A percentile compares a stretch with the other conserved stretches of the same genome.
Evolutionary conservation across 2,113 vertebrate genomes (phyloP).

Genomic region (Psittacus erithacus): DNA sequence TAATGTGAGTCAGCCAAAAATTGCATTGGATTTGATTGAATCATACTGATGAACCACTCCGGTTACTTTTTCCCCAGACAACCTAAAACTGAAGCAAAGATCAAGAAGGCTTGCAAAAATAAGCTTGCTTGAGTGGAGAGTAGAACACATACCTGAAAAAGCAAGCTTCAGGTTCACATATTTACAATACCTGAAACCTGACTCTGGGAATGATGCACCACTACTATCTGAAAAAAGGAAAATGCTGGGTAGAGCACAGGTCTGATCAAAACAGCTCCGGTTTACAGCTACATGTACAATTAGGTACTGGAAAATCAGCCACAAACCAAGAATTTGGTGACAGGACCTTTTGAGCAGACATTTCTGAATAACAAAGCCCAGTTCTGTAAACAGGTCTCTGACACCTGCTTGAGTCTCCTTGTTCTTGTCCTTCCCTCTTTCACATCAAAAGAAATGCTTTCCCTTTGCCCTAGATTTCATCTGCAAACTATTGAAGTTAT

Average conservation of each 20-base stretch:
- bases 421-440: not conserved
- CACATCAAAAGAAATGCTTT: constrained; percentile 18
- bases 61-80: not conserved
- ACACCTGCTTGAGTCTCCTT: not conserved
- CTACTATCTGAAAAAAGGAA: not conserved
- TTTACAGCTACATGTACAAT: not conserved
- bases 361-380: not conserved
- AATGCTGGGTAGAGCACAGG: not conserved
- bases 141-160: constrained; percentile 41
- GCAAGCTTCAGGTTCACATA: constrained; percentile 22
- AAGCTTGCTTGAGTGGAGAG: not conserved
- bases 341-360: not conserved
- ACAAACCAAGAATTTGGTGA: not conserved
- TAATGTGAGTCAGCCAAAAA: not conserved
- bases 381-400: not conserved
- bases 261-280: not conserved
- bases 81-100: not conserved
- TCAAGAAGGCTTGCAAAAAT: constrained; percentile 3
- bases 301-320: not conserved
- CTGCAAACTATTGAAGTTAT: not conserved
- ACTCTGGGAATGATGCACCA: not conserved
- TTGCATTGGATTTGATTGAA: not conserved
- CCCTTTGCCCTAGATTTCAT: not conserved
- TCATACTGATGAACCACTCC: not conserved
- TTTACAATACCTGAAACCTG: constrained; percentile 30